phyloP scores from a whole-genome alignment of 2,113 vertebrate genomes.

The Lepisosteus osseus region DNA sequence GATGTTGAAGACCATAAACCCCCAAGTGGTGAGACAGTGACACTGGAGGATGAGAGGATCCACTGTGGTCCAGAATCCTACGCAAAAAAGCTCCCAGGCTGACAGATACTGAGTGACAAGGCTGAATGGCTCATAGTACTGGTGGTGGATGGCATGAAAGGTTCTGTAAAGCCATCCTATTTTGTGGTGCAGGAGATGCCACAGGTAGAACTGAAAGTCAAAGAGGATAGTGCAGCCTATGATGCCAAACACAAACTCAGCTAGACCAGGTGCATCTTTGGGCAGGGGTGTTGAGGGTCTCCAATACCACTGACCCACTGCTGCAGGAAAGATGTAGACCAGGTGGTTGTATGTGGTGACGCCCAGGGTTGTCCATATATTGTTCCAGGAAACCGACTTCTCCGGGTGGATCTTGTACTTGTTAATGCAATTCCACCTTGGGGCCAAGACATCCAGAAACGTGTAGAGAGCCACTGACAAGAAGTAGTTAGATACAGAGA shows the following conservation, averaged over 20 bases:
- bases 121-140: conserved; percentile 69
- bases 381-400: conserved; percentile 50
- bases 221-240: conserved; percentile 70
- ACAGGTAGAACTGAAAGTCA: conserved; percentile 75
- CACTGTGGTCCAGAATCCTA: conserved; percentile 70
- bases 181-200: conserved; percentile 72
- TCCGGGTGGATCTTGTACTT: conserved; percentile 65
- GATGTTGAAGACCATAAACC: conserved; percentile 74
- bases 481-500: conserved; percentile 68
- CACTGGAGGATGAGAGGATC: conserved; percentile 69
- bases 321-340: conserved; percentile 68
- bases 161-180: conserved; percentile 70
- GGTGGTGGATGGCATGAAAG: conserved; percentile 72
- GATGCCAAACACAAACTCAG: conserved; percentile 64
- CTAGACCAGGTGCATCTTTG: conserved; percentile 56
- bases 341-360: conserved; percentile 70
- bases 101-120: conserved; percentile 74
- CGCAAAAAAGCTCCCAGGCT: conserved; percentile 68
- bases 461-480: conserved; percentile 63
- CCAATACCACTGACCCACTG: conserved; percentile 72
- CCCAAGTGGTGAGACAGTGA: conserved; percentile 70
- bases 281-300: conserved; percentile 62
- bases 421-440: conserved; percentile 61
- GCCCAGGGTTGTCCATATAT: conserved; percentile 58
- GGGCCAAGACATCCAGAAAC: conserved; percentile 62